These are phyloP conservation scores for Chlorops oryzae DNA, from an alignment of 1,140 invertebrate genomes.

Conservation along the genomic window DNA sequence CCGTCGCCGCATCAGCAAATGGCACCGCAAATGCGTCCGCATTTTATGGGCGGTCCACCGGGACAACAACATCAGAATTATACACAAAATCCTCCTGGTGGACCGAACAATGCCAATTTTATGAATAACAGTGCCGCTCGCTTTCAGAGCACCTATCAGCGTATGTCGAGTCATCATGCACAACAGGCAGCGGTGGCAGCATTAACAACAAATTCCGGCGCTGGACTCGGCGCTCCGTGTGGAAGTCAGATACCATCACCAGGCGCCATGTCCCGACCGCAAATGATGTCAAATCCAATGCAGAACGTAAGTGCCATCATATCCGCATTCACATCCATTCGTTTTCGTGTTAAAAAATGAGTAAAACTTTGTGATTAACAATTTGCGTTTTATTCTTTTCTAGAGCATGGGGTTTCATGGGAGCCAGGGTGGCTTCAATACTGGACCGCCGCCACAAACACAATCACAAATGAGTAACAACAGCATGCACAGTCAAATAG, in stretches of 20 bases:
- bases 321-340: not conserved
- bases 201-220: constrained; percentile 32
- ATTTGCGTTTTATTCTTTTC: constrained; percentile 8
- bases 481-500: constrained; percentile 35
- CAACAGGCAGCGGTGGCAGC: constrained; percentile 40
- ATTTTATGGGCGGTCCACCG: constrained; percentile 37
- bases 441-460: constrained; percentile 39
- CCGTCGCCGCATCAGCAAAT: constrained; percentile 42
- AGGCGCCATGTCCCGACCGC: constrained; percentile 34
- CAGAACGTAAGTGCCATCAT: constrained; percentile 34
- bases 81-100: constrained; percentile 37
- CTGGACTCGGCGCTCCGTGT: constrained; percentile 22
- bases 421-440: constrained; percentile 44
- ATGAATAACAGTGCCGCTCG: constrained; percentile 39
- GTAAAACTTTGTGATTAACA: not conserved
- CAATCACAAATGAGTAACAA: constrained; percentile 29
- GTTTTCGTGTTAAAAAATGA: not conserved
- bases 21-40: constrained; percentile 41
- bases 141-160: constrained; percentile 43
- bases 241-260: constrained; percentile 37
- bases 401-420: constrained; percentile 47
- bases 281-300: constrained; percentile 44
- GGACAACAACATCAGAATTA: constrained; percentile 39
- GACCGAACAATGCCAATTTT: constrained; percentile 34
- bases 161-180: constrained; percentile 44